Evolutionary conservation across 2,113 vertebrate species (phyloP), one percentile per base, ranked within the genome.

Genomic region (Emydocephalus ijimae): DNA sequence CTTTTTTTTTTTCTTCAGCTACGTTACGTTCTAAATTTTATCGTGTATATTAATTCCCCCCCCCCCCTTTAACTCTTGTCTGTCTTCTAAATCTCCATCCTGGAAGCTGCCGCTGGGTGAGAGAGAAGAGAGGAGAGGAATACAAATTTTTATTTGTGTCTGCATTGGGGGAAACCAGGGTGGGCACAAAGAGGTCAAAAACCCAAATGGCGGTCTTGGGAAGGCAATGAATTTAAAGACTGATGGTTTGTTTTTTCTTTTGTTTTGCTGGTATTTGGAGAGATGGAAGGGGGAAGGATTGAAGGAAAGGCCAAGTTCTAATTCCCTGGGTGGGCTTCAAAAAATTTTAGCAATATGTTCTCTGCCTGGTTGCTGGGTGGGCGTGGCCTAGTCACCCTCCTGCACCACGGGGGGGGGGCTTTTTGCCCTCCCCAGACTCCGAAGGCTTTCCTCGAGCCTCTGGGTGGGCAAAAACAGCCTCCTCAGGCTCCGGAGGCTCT

Each of bases 51-150:
- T n/a, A n/a, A n/a, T n/a, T n/a, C n/a, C n/a, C n/a, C n/a, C 1
- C 2, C 9, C 11, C 56, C 55, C 5, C 57, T 21, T 95, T 95
- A 95, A 90, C 92, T 94, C 45, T 9, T 9, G 92, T 91, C 85
- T 85, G 57, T 90, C 15, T 95, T 96, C 96, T 93, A 95, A 94
- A 86, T 86, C 11, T 91, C 88, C 10, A 45, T 88, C 61, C 91
- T 87, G 39, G 69, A 55, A 88, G 91, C 90, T 93, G 34, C 85
- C 1, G 18, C 92, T 11, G 54, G 39, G 15, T 15, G 34, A 34
- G 1, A n/a, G 23, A 26, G 39, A 92, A 90, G 0, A 2, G 2
- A 57, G 18, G 43, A 43, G 43, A 43, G 43, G n/a, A 92, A 86
- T 90, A 94, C 95, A 94, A 59, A 93, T 94, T 91, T 93, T 91